phyloP scores from a whole-genome alignment of 1,140 invertebrate genomes.

The Polyergus mexicanus region DNA sequence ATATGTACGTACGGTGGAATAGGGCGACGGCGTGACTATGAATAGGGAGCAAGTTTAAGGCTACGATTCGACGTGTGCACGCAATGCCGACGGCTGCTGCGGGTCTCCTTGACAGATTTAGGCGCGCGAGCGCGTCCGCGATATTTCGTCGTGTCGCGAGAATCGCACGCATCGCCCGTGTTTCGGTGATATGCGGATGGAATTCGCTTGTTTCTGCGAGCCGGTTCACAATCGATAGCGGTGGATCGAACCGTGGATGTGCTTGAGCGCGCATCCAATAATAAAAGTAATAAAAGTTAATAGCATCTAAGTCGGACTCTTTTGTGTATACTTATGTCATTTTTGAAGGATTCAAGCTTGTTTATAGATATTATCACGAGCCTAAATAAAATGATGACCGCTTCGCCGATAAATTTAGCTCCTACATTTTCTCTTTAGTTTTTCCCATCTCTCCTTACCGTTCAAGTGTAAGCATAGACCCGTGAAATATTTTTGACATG shows the following conservation, averaged over 20 bases:
- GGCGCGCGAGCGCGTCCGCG: constrained; percentile 63
- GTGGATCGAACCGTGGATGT: constrained; percentile 4
- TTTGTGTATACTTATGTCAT: neutral
- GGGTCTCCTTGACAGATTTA: constrained; percentile 74
- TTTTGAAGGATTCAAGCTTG: neutral
- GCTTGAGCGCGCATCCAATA: neutral
- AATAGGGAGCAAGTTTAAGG: constrained; percentile 80
- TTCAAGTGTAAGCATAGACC: neutral
- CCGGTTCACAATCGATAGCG: constrained; percentile 24
- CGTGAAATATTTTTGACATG: neutral
- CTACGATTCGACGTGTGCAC: constrained; percentile 58
- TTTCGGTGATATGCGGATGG: neutral
- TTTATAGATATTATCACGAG: neutral
- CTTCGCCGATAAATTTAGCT: neutral
- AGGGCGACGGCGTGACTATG: constrained; percentile 71
- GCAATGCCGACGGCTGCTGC: constrained; percentile 22
- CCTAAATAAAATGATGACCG: neutral
- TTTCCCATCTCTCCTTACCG: neutral
- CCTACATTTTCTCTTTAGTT: neutral
- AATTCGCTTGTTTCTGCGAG: neutral
- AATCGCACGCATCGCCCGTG: neutral
- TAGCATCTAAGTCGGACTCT: neutral
- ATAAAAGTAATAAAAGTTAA: neutral
- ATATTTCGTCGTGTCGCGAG: constrained; percentile 48
- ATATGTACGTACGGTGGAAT: constrained; percentile 53